These are phyloP conservation scores for Listronotus bonariensis DNA, from an alignment of 1,140 invertebrate species.

Conservation along the genomic window DNA sequence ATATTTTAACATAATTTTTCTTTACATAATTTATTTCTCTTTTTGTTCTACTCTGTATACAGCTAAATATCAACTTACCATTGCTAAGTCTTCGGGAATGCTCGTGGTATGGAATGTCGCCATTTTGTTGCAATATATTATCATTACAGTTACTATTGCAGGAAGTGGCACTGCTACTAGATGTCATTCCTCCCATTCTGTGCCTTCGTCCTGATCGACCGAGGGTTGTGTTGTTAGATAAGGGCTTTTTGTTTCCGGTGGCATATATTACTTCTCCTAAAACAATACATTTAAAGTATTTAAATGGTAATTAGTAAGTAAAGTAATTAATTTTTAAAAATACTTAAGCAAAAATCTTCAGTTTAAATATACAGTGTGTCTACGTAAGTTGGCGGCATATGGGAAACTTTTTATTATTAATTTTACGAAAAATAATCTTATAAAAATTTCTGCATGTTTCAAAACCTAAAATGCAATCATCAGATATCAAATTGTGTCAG, in stretches of 20 bases:
- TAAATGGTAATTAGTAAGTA: too few relatives aligned
- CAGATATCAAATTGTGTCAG: too few relatives aligned
- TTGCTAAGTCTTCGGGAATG: conserved; percentile 51
- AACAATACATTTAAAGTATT: conserved; percentile 9
- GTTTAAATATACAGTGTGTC: too few relatives aligned
- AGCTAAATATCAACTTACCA: conserved; percentile 40
- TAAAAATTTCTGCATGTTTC: too few relatives aligned
- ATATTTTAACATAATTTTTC: too few relatives aligned
- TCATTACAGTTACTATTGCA: conserved; percentile 55
- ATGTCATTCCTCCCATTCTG: conserved; percentile 60
- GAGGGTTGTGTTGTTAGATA: conserved; percentile 48
- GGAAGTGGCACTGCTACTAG: conserved; percentile 60
- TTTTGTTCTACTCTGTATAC: neutral
- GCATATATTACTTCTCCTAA: conserved; percentile 60
- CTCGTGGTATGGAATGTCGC: conserved; percentile 51
- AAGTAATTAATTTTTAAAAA: too few relatives aligned
- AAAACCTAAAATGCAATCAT: too few relatives aligned
- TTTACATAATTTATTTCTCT: too few relatives aligned
- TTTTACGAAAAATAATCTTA: too few relatives aligned
- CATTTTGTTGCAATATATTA: conserved; percentile 43
- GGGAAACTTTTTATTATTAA: too few relatives aligned
- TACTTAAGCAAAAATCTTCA: too few relatives aligned
- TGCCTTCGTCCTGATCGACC: conserved; percentile 49
- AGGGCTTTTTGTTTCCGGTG: conserved; percentile 57
- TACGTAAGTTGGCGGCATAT: too few relatives aligned